Conservation (phyloP, 2,797 vertebrate genomes). For the Morus bassanus region DNA sequence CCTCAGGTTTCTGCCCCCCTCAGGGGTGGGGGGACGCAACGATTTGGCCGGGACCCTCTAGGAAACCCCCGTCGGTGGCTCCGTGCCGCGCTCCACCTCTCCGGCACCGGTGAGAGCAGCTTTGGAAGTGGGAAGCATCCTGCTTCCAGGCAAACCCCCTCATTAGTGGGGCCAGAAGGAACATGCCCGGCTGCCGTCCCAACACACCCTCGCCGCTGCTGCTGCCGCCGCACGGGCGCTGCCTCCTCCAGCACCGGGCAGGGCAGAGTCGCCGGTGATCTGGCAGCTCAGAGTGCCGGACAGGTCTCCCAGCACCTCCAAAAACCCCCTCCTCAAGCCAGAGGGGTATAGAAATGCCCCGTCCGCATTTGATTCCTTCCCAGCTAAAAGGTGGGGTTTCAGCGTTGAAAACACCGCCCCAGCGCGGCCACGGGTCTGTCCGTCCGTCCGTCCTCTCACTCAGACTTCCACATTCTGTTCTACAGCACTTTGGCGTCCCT, state of each 20-base stretch:
- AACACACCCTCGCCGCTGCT: neutral
- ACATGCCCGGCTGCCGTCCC: neutral
- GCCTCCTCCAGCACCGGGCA: neutral
- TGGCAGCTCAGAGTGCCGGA: neutral
- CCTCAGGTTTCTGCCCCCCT: neutral
- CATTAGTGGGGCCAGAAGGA: neutral
- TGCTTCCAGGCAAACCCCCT: neutral
- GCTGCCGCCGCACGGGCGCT: rapidly evolving
- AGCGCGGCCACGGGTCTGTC: rapidly evolving
- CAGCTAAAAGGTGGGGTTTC: neutral
- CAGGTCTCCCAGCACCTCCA: rapidly evolving
- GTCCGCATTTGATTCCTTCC: neutral
- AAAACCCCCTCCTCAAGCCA: neutral
- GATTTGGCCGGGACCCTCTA: neutral
- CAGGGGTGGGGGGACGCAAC: no score
- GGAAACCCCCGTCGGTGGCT: neutral
- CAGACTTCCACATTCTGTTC: neutral
- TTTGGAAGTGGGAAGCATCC: neutral
- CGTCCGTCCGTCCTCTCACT: rapidly evolving
- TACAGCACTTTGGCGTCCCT: rapidly evolving
- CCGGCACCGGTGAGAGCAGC: neutral
- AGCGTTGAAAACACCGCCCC: rapidly evolving
- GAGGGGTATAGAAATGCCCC: rapidly evolving
- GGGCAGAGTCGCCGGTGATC: neutral
- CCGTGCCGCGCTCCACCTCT: neutral